phyloP scores from a whole-genome alignment of 2,888 invertebrate genomes.

The Lasioglossum calceatum region DNA sequence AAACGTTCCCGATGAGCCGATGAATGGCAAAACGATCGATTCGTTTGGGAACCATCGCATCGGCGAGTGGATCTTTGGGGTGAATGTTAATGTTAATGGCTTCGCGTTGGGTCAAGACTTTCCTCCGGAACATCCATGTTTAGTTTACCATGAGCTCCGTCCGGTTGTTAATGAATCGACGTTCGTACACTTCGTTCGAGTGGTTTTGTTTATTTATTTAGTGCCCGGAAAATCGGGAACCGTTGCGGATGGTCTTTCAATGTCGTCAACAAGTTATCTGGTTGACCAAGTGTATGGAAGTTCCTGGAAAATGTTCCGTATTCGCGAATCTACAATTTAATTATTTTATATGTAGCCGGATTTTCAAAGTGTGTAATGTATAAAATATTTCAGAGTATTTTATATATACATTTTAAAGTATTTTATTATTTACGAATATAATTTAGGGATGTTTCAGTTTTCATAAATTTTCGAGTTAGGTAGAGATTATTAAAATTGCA shows the following conservation, averaged over 20 bases:
- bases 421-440: background rate
- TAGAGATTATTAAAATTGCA: background rate
- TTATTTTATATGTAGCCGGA: background rate
- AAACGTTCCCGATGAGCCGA: constrained; percentile 10
- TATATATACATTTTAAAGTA: background rate
- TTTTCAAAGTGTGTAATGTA: background rate
- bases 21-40: constrained; percentile 19
- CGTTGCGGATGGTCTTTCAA: background rate
- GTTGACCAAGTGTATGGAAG: background rate
- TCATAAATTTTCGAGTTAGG: too few species aligned
- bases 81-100: constrained; percentile 26
- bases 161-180: constrained; percentile 7
- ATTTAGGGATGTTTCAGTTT: background rate
- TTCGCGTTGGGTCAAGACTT: constrained; percentile 2
- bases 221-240: background rate
- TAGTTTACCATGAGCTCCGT: background rate
- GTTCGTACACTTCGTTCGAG: background rate
- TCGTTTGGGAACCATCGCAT: background rate
- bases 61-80: constrained; percentile 15
- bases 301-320: background rate
- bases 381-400: background rate
- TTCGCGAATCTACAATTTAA: background rate
- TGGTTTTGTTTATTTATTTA: constrained; percentile 5
- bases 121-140: background rate
- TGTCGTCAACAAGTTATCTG: background rate